Evolutionary conservation across 1,140 invertebrate species (phyloP).

Genomic region (Riptortus pedestris): DNA sequence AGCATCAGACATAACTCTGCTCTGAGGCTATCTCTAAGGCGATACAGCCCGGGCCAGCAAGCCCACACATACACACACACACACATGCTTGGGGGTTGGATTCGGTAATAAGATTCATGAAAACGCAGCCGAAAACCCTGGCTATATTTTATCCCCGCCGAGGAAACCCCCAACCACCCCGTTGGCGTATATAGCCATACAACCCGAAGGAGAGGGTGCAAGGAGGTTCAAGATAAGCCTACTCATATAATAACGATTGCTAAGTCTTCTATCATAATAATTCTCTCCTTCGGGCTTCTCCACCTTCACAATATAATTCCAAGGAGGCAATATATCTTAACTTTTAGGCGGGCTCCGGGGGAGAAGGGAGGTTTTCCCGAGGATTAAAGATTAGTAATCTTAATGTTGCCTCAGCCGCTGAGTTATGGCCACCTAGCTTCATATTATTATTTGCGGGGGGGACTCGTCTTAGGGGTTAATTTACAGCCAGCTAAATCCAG

Average conservation of each 20-base stretch:
- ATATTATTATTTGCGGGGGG: constrained; percentile 1
- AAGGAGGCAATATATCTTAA: constrained; percentile 10
- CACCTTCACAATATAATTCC: constrained; percentile 9
- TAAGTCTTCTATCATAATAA: constrained; percentile 18
- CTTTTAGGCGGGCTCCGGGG: constrained; percentile 3
- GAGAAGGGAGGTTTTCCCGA: not conserved
- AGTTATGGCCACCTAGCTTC: constrained; percentile 3
- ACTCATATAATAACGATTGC: constrained; percentile 17
- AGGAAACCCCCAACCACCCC: too few species aligned
- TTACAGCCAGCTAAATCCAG: constrained; percentile 6
- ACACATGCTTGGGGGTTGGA: too few species aligned
- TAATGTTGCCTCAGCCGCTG: constrained; percentile 2
- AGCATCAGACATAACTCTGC: too few species aligned
- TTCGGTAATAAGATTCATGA: constrained; percentile 10
- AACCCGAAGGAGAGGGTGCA: not conserved
- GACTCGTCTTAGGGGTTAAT: constrained; percentile 3
- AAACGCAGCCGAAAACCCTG: not conserved
- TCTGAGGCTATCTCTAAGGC: too few species aligned
- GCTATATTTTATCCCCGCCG: not conserved
- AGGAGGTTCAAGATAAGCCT: not conserved
- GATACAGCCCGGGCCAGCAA: too few species aligned
- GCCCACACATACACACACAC: too few species aligned
- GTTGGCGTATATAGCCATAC: too few species aligned
- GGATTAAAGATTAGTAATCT: constrained; percentile 19
- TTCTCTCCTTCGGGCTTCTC: not conserved